Conservation (phyloP, 2,113 vertebrate species). For the Takifugu bimaculatus region DNA sequence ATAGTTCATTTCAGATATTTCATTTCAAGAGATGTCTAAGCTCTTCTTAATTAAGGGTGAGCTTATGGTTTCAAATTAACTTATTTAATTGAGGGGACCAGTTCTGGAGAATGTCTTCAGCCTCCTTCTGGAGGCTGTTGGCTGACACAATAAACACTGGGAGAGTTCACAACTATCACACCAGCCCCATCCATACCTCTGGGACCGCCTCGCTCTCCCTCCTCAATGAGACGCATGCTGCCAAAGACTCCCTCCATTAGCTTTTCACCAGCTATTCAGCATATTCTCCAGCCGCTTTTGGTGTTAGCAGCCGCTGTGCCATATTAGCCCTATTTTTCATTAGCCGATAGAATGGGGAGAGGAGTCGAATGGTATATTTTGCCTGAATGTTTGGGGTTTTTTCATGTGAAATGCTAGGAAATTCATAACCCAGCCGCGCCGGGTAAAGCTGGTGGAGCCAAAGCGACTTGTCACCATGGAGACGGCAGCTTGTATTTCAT, state of each 20-base stretch:
- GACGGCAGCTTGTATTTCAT: constrained; percentile 64
- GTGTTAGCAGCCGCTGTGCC: constrained; percentile 40
- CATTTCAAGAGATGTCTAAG: constrained; percentile 75
- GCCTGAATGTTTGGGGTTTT: constrained; percentile 19
- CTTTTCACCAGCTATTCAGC: constrained; percentile 61
- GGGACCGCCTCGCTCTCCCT: constrained; percentile 54
- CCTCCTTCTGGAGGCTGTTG: constrained; percentile 68
- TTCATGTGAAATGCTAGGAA: constrained; percentile 16
- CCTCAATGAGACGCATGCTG: constrained; percentile 45
- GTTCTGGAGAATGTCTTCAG: constrained; percentile 67
- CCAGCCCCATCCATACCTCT: constrained; percentile 68
- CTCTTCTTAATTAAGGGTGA: constrained; percentile 77
- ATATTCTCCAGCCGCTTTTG: constrained; percentile 56
- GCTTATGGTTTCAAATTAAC: constrained; percentile 79
- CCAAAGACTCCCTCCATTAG: constrained; percentile 64
- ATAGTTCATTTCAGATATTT: constrained; percentile 74
- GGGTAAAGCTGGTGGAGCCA: constrained; percentile 59
- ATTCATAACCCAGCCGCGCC: constrained; percentile 48
- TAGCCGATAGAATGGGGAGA: constrained; percentile 41
- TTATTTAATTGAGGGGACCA: constrained; percentile 72
- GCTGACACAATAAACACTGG: constrained; percentile 66
- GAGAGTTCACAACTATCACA: constrained; percentile 74
- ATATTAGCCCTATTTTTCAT: constrained; percentile 51
- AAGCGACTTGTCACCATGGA: constrained; percentile 74
- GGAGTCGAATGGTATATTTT: constrained; percentile 52